phyloP scores from a whole-genome alignment of 2,113 vertebrate species.

The Catharus bicknelli region DNA sequence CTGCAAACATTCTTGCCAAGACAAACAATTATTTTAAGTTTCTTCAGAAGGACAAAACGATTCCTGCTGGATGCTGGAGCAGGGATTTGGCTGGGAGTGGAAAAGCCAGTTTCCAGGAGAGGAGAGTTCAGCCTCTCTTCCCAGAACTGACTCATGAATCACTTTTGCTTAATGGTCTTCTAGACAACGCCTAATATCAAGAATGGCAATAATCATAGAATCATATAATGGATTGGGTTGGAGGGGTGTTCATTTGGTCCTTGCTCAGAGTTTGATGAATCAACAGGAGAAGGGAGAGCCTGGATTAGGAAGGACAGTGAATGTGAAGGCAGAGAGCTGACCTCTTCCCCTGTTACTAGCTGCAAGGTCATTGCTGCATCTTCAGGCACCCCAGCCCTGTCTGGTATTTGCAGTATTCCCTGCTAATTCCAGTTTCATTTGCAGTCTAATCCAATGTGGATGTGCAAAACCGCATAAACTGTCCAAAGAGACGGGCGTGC shows the following conservation, averaged over 20 bases:
- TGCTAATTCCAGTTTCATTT: slow-evolving; percentile 59
- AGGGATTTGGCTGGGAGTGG: neutral
- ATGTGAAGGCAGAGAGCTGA: neutral
- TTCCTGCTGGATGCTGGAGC: neutral
- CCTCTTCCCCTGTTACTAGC: slow-evolving; percentile 8
- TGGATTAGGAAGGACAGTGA: neutral
- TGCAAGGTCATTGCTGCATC: slow-evolving; percentile 32
- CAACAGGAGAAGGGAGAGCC: neutral
- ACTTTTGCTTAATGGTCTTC: neutral
- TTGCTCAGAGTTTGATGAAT: neutral
- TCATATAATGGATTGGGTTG: neutral
- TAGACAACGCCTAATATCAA: neutral
- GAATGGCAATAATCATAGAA: neutral
- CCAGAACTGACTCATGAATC: neutral
- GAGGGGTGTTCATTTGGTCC: neutral
- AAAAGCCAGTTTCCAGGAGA: neutral
- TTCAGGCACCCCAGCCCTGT: neutral
- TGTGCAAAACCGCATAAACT: slow-evolving; percentile 13
- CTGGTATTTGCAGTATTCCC: slow-evolving; percentile 57
- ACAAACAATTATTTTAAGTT: neutral
- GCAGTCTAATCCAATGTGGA: slow-evolving; percentile 51
- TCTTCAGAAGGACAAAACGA: neutral
- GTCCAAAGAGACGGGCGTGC: neutral
- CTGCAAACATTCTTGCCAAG: neutral
- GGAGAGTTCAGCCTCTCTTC: neutral